Base-by-base conservation (phyloP, 1,140 invertebrate species). In the Drosophila pandora region DNA sequence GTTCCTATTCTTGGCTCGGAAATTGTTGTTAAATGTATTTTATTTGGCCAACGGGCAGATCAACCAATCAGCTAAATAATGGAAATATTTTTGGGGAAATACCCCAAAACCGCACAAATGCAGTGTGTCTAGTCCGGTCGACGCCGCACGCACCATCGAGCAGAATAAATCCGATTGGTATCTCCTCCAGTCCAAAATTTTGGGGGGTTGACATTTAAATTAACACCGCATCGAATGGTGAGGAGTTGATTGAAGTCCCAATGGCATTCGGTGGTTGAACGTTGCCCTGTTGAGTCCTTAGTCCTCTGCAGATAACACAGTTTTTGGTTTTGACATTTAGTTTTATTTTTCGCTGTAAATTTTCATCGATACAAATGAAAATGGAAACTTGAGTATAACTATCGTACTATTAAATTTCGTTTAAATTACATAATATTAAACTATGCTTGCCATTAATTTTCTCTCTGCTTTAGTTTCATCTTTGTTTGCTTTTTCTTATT, bases 381-480 rank as follows among this genome's bases (percentile, higher is more conserved):
- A 87, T 76, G 58, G 83, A 82, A 82, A 76, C 69, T 88, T 85
- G 78, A 81, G 83, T 87, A 87, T 82, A 87, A 82, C 83, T 88
- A 87, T 72, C 83, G 57, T 85, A 87, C 80, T 82, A 48, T 81
- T 85, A 61, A 79, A 85, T 87, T 85, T 81, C 69, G 60, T 81
- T 87, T 85, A 87, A 85, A 85, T 85, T 85, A 85, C 82, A 88
- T 85, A 82, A 76, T 82, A 87, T 88, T 87, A 87, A 79, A 87
- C 82, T 87, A 87, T 82, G 69, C 64, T 88, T 87, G 62, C 74
- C 75, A 73, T 71, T 80, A 47, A 52, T 55, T 63, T 21, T 75
- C 23, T 60, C 32, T 54, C 30, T 47, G 28, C 53, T 47, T 53
- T 52, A 68, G 32, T 82, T 63, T 61, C 73, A 59, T 61, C 34